Percentiles rank a stretch among this genome's conserved stretches.
These are phyloP conservation scores for Calidris pugnax DNA, from an alignment of 2,113 vertebrate species.

Conservation along the genomic window DNA sequence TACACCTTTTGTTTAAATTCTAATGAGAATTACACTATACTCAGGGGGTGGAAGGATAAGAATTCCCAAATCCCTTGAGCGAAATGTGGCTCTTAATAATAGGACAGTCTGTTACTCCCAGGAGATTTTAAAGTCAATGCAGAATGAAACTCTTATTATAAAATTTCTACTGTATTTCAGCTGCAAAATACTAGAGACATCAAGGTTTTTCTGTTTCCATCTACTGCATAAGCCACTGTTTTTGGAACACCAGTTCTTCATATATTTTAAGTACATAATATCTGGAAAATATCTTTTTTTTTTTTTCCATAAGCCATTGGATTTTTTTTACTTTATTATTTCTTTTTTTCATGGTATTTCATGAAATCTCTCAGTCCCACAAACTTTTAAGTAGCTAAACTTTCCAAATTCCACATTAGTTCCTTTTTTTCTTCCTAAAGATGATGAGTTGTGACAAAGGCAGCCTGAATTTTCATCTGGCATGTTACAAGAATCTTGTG, in stretches of 20 bases:
- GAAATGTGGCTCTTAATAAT: background rate
- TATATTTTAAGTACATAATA: background rate
- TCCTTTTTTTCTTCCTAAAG: background rate
- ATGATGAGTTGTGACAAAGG: background rate
- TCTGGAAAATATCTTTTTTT: background rate
- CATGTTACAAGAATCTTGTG: background rate
- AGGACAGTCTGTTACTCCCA: background rate
- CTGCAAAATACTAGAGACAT: background rate
- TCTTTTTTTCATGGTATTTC: background rate
- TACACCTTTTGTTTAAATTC: background rate
- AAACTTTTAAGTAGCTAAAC: background rate
- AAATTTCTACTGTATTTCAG: background rate
- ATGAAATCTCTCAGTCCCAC: background rate
- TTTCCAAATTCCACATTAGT: background rate
- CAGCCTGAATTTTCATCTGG: background rate
- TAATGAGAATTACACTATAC: background rate
- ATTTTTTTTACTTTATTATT: background rate
- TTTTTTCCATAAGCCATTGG: background rate
- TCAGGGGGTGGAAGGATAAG: background rate
- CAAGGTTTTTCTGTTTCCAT: background rate
- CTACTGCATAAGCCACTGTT: background rate
- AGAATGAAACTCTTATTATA: background rate
- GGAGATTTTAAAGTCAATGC: background rate
- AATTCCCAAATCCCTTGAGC: background rate
- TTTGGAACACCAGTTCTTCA: background rate